Base-by-base conservation (phyloP, 2,113 vertebrate species). In the Pelvicachromis taeniatus region DNA sequence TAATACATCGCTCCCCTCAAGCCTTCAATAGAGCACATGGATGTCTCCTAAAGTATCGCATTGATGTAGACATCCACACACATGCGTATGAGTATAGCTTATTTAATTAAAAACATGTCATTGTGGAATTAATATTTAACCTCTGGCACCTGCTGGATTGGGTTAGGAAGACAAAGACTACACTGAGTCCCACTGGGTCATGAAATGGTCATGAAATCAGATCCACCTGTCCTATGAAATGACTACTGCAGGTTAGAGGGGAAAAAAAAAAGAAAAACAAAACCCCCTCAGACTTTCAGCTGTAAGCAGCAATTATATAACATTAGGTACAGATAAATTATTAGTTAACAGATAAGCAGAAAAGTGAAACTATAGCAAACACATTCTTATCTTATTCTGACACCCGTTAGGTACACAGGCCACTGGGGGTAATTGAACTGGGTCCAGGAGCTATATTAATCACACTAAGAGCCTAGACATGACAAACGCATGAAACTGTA, bases 81-180 rank as follows among this genome's bases (percentile, higher is more conserved):
- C 91, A 87, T 77, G 85, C 89, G 68, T 81, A 81, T 50, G 52
- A 80, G 79, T 29, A 77, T 73, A 35, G 82, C 87, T 95, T 91
- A 95, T 94, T 96, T 96, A 96, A 96, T 96, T 95, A 93, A 94
- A 93, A 93, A 89, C 91, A 90, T 92, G 93, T 94, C 95, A 94
- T 94, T 94, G 91, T 89, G 75, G 88, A 93, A 96, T 96, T 95
- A 96, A 96, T 96, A 96, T 96, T 96, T 95, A 96, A 96, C 94
- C 92, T 87, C 91, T 93, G 86, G 92, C 94, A 95, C 91, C 94
- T 95, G 95, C 85, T 91, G 87, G 87, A 93, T 93, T 92, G 88
- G 80, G 58, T 42, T 54, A 86, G 9, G 56, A 82, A 85, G 85
- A 96, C 93, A 95, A 93, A 93, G 90, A 82, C 65, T 80, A 88